phyloP scores from a whole-genome alignment of 2,888 invertebrate species.

The Resseliella maxima region DNA sequence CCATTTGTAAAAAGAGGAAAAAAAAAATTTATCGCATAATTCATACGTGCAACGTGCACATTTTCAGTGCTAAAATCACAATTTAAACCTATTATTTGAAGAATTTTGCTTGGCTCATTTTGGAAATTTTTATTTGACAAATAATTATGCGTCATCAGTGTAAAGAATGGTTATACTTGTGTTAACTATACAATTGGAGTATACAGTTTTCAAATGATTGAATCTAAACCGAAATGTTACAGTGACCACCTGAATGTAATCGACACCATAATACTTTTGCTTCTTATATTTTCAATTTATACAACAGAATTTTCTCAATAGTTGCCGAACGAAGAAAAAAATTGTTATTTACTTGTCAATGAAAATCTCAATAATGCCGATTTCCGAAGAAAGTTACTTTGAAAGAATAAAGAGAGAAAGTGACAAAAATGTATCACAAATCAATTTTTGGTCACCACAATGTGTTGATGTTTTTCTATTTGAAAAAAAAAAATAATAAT shows the following conservation, averaged over 20 bases:
- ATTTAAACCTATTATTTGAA: no score
- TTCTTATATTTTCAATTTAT: background rate
- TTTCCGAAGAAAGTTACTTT: background rate
- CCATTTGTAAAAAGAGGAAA: no score
- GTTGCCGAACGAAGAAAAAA: background rate
- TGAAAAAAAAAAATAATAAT: no score
- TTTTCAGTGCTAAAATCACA: no score
- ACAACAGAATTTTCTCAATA: background rate
- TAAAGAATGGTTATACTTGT: no score
- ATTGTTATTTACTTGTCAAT: background rate
- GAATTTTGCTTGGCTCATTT: no score
- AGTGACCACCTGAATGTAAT: constrained; percentile 47
- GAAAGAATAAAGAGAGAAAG: background rate
- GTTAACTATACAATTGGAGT: background rate
- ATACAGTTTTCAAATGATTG: background rate
- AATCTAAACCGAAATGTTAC: no score
- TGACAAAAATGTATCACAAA: background rate
- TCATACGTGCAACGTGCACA: no score
- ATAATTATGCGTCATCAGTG: no score
- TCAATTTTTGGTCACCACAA: background rate
- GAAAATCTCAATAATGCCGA: background rate
- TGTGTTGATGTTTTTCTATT: background rate
- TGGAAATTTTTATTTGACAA: no score
- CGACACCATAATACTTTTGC: background rate
- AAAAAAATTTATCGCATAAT: no score